A percentile compares a stretch with the other conserved stretches of the same genome.
Evolutionary conservation across 2,113 vertebrate species (phyloP).

Genomic region (Aspiorhynchus laticeps): DNA sequence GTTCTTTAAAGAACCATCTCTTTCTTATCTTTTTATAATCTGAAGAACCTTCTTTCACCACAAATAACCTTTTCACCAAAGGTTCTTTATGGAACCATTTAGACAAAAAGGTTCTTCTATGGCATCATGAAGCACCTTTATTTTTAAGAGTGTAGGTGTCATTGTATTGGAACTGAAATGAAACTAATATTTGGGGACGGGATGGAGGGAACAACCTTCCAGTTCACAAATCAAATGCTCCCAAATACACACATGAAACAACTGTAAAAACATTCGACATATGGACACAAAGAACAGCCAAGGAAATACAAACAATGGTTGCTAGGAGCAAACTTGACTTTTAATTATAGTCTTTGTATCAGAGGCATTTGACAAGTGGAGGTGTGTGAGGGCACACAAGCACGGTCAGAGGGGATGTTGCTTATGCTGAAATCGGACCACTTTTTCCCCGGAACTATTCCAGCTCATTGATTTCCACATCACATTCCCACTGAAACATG

Average conservation of each 20-base stretch:
- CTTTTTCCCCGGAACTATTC: slow-evolving; percentile 52
- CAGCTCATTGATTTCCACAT: slow-evolving; percentile 83
- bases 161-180: background rate
- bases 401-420: slow-evolving; percentile 64
- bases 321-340: slow-evolving; percentile 77
- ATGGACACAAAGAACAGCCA: background rate
- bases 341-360: slow-evolving; percentile 83
- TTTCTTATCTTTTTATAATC: too few species aligned
- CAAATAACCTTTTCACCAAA: too few species aligned
- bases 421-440: slow-evolving; percentile 69
- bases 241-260: background rate
- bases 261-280: background rate
- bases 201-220: background rate
- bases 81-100: too few species aligned
- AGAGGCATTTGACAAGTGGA: slow-evolving; percentile 98
- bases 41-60: too few species aligned
- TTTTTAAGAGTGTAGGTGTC: too few species aligned
- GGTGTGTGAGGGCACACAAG: slow-evolving; percentile 90
- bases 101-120: too few species aligned
- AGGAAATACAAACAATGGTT: background rate
- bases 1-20: too few species aligned
- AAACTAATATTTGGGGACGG: background rate
- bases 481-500: slow-evolving; percentile 84
- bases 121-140: too few species aligned
- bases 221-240: background rate